Base-by-base conservation (phyloP, 2,113 vertebrate species). In the Varanus komodoensis region DNA sequence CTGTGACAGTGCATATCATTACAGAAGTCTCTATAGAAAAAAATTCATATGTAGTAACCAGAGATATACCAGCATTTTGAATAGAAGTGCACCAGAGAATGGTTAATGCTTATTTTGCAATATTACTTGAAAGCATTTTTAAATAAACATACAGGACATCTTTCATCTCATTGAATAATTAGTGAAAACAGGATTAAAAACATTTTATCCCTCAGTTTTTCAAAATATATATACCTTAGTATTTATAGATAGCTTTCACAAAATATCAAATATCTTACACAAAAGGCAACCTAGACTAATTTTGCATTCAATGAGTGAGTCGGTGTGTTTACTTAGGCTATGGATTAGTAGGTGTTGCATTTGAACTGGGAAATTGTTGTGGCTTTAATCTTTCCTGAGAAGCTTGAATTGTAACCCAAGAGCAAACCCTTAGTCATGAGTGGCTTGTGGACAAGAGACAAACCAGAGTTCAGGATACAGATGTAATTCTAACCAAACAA, bases 11-110 rank as follows among this genome's bases (percentile, higher is more conserved):
- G 48, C 6, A 7, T 89, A 38, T 91, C 69, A 88, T 14, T 19
- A 11, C 74, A 32, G 82, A 6, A 84, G 8, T 61, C 23, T 69
- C 32, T 19, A 88, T 7, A 11, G 71, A 87, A 38, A 32, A 29
- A 82, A n/a, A 25, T 92, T 94, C 3, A 29, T 48, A 89, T 91
- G 90, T 14, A 38, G 17, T 64, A 5, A 93, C 9, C 27, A 78
- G 67, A 92, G 52, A 19, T 91, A 27, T 54, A 92, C 29, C 27
- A 89, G 71, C 0, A 8, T 77, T 21, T 88, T 14, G 84, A 92
- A 89, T 95, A 92, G 85, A 92, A 89, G 82, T 61, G 4, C 61
- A 57, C 68, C 61, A 3, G 61, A 89, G 50, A 32, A 21, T 82
- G 12, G 48, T 12, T 82, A 88, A n/a, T 78, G 32, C 54, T 87